Percentiles rank a stretch among this genome's conserved stretches.
These are phyloP conservation scores for Gopherus flavomarginatus DNA, from an alignment of 2,113 vertebrate species.

Conservation along the genomic window DNA sequence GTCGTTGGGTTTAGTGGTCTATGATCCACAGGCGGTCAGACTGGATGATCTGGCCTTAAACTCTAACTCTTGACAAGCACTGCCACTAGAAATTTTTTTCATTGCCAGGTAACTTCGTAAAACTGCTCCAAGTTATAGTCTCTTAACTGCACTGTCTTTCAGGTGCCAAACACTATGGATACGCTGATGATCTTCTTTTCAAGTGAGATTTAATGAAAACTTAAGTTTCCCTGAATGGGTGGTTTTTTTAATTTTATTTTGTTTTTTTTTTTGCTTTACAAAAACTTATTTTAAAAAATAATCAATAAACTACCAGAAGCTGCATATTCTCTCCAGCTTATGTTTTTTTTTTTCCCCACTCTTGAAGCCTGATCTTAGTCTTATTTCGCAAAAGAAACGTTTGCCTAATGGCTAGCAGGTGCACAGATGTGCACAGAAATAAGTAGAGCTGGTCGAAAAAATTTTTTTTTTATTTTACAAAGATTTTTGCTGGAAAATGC, in stretches of 20 bases:
- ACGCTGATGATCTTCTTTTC: background rate
- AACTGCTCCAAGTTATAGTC: background rate
- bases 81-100: background rate
- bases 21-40: background rate
- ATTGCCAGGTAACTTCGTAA: background rate
- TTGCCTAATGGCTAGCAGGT: too few species aligned
- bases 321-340: background rate
- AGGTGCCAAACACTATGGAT: background rate
- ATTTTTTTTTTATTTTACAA: background rate
- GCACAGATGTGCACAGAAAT: too few species aligned
- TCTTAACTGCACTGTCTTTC: background rate
- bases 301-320: background rate
- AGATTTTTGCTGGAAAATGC: background rate
- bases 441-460: too few species aligned
- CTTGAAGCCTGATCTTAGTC: background rate
- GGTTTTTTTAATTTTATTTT: too few species aligned
- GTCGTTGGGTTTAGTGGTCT: background rate
- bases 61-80: background rate
- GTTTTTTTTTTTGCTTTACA: background rate
- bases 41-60: background rate
- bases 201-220: background rate
- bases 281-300: background rate
- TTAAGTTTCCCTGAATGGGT: background rate
- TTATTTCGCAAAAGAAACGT: too few species aligned
- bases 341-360: background rate